Percentiles rank a stretch among this genome's conserved stretches.
phyloP scores from a whole-genome alignment of 1,140 invertebrate species.

The Elysia chlorotica region DNA sequence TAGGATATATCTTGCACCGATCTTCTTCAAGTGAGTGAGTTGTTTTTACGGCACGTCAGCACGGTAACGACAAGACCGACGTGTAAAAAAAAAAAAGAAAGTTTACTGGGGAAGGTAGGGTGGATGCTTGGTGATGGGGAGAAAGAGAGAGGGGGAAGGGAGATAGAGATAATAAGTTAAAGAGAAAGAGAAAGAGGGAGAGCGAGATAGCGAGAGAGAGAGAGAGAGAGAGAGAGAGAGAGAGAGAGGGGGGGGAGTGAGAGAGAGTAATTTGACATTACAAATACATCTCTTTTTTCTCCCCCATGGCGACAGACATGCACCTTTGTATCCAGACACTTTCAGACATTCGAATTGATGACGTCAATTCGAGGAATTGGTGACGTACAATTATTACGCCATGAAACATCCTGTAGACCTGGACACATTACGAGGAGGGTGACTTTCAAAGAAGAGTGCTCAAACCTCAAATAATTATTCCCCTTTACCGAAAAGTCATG shows the following conservation, averaged over 20 bases:
- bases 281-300: too few relatives aligned
- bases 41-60: too few relatives aligned
- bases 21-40: too few relatives aligned
- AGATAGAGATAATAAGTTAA: background rate
- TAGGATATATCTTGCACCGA: too few relatives aligned
- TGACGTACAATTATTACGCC: background rate
- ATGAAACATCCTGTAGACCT: background rate
- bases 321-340: background rate
- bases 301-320: background rate
- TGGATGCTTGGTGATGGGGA: background rate
- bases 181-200: background rate
- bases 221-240: background rate
- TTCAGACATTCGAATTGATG: background rate
- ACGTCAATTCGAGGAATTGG: background rate
- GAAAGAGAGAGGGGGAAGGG: background rate
- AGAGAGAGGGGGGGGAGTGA: background rate
- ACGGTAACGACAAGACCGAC: too few relatives aligned
- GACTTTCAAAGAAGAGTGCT: too few relatives aligned
- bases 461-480: too few relatives aligned
- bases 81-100: background rate
- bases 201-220: background rate
- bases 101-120: too few relatives aligned
- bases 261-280: background rate
- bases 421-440: background rate
- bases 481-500: too few relatives aligned